Percentiles rank a stretch among this genome's conserved stretches.
Conservation (phyloP, 2,797 vertebrate genomes). For the Platyrinchus mystaceus region DNA sequence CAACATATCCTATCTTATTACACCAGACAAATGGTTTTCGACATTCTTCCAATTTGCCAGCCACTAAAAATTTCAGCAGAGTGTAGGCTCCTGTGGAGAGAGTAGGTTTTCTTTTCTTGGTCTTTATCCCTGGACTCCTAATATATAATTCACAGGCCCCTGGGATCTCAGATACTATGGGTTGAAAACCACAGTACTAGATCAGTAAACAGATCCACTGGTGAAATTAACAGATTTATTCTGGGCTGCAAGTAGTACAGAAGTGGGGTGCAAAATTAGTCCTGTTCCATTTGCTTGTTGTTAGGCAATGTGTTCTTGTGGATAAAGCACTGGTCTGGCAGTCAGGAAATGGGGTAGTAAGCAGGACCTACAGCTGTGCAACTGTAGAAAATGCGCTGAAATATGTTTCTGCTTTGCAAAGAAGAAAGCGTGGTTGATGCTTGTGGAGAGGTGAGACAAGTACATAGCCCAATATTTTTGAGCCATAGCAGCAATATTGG, state of each 20-base stretch:
- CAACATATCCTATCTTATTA: background rate
- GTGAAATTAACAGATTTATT: background rate
- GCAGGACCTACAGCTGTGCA: background rate
- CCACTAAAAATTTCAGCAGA: background rate
- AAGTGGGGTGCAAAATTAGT: background rate
- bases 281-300: background rate
- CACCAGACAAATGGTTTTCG: background rate
- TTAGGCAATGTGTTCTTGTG: background rate
- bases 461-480: background rate
- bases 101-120: background rate
- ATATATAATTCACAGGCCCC: background rate
- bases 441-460: background rate
- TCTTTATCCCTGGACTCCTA: background rate
- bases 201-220: background rate
- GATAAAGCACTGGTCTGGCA: background rate
- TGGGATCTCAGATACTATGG: background rate
- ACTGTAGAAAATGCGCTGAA: background rate
- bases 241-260: background rate
- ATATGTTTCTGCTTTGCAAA: background rate
- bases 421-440: background rate
- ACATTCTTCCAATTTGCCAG: background rate
- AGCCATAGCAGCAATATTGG: background rate
- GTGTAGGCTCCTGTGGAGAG: background rate
- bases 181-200: background rate
- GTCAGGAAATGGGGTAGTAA: background rate